phyloP scores from a whole-genome alignment of 2,797 vertebrate species.

The Poeciliopsis infans region DNA sequence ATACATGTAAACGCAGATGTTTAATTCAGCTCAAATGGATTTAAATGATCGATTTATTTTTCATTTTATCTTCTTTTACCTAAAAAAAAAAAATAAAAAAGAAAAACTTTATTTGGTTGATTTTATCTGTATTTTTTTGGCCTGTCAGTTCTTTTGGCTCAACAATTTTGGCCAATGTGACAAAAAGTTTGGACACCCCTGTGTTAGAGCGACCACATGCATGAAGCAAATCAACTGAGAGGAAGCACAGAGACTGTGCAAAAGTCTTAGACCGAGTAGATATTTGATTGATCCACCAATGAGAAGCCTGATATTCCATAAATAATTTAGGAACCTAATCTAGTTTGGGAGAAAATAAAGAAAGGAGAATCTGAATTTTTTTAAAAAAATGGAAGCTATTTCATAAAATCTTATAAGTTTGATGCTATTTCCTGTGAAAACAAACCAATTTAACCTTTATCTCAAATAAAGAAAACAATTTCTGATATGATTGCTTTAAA shows the following conservation, averaged over 20 bases:
- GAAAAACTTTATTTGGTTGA: too few species aligned
- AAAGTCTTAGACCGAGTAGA: conserved; percentile 6
- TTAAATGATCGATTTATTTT: too few species aligned
- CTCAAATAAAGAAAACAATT: neutral
- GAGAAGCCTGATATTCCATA: neutral
- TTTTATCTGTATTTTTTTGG: too few species aligned
- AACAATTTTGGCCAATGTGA: neutral
- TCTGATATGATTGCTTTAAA: neutral
- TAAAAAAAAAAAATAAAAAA: too few species aligned
- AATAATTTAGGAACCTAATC: neutral
- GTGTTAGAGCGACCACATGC: conserved; percentile 52
- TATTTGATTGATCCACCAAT: neutral
- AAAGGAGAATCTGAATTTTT: neutral
- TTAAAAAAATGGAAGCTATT: neutral
- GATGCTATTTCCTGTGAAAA: neutral
- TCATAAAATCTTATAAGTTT: neutral
- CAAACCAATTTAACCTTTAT: neutral
- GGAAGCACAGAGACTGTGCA: conserved; percentile 20
- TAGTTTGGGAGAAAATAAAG: neutral
- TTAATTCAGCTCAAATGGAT: too few species aligned
- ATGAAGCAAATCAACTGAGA: conserved; percentile 31
- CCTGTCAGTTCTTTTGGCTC: too few species aligned
- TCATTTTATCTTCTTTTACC: too few species aligned
- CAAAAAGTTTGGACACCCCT: conserved; percentile 8
- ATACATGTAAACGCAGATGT: too few species aligned